Base-by-base conservation (phyloP, 2,888 invertebrate genomes). In the Morpho achilles region DNA sequence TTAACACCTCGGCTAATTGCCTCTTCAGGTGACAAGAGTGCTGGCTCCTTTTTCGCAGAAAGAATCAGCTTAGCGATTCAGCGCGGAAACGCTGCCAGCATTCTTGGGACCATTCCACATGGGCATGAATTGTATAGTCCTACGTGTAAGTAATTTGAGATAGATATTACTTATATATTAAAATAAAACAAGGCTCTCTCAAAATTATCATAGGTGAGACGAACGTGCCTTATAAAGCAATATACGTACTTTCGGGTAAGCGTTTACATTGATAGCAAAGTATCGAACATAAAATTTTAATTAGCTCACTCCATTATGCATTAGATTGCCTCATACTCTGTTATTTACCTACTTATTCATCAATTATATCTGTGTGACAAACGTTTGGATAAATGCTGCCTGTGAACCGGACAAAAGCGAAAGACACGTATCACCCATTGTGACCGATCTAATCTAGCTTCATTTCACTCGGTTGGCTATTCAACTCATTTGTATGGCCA, bases 301-400 rank as follows among this genome's bases (percentile, higher is more conserved):
- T 73, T 67, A 69, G 66, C 67, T 60, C 58, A 49, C 60, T 74
- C 62, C 69, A 74, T 74, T 67, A 74, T 76, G 66, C 65, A 77
- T 70, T 58, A 70, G 68, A 59, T 75, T 71, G 70, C 69, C 68
- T 72, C 74, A 71, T 66, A 50, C 58, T 62, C 65, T 67, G 66
- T 64, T 71, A 64, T 69, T 70, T 69, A 67, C 63, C 65, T 63
- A 66, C 54, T 65, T 64, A 64, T 63, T 62, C 61, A 60, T 52
- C 47, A 48, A 54, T 50, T 48, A 47, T 32, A 45, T 10, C 50
- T 41, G 10, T 40, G 10, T 50, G 7, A 43, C 9, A 10, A 7
- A 10, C 45, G 32, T 32, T 32, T 32, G 10, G 45, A n/a, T 45
- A 45, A 45, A 45, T 45, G 9, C 3, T 3, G 45, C 45, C 10